These are phyloP conservation scores for Galerucella pusilla DNA, from an alignment of 2,888 invertebrate species.

Conservation along the genomic window DNA sequence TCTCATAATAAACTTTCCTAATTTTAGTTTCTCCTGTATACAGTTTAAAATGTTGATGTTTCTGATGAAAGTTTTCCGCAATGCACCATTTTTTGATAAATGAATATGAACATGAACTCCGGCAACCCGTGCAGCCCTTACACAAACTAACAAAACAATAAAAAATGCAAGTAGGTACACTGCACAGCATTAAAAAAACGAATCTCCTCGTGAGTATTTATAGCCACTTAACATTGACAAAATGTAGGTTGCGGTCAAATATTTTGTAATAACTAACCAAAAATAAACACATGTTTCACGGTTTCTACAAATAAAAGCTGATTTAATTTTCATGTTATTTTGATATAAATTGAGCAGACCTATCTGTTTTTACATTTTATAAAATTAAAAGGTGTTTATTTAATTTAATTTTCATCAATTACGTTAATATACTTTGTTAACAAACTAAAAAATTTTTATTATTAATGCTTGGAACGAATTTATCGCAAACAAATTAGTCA, in stretches of 20 bases:
- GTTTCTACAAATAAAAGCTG: slow-evolving; percentile 49
- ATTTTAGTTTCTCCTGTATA: too few species aligned
- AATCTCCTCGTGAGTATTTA: slow-evolving; percentile 44
- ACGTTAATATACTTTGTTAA: too few species aligned
- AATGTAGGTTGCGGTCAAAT: slow-evolving; percentile 57
- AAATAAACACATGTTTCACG: slow-evolving; percentile 50
- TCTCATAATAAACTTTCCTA: too few species aligned
- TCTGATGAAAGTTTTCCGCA: too few species aligned
- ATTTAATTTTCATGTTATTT: slow-evolving; percentile 39
- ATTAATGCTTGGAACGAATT: not conserved
- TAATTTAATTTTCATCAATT: not conserved
- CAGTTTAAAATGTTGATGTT: too few species aligned
- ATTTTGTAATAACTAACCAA: slow-evolving; percentile 49
- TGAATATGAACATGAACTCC: not conserved
- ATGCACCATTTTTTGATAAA: too few species aligned
- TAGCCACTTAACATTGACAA: slow-evolving; percentile 55
- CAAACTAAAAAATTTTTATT: not conserved
- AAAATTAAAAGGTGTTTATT: slow-evolving; percentile 34
- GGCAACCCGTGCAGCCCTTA: not conserved
- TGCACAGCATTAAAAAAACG: not conserved
- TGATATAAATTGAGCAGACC: slow-evolving; percentile 24
- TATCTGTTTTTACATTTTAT: slow-evolving; percentile 19
- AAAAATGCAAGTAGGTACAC: not conserved
- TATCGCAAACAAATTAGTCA: not conserved
- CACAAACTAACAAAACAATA: not conserved